Conservation (phyloP, 2,797 vertebrate genomes). For the Tachyglossus aculeatus region DNA sequence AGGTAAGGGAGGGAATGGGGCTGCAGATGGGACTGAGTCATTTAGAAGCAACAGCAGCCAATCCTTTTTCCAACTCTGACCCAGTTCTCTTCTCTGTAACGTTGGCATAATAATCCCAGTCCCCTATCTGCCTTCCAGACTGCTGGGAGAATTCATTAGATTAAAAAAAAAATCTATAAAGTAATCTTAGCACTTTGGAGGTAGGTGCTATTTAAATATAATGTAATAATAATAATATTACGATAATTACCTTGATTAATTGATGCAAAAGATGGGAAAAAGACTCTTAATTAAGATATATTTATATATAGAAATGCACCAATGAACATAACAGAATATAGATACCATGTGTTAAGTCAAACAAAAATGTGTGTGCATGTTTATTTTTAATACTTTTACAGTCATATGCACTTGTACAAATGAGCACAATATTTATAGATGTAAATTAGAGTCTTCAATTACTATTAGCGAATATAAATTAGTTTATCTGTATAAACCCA, state of each 20-base stretch:
- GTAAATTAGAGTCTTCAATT: too few relatives aligned
- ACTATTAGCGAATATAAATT: too few relatives aligned
- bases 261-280: constrained; percentile 56
- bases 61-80: constrained; percentile 43
- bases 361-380: too few relatives aligned
- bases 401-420: too few relatives aligned
- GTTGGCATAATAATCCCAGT: constrained; percentile 40
- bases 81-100: constrained; percentile 37
- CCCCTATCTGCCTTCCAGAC: constrained; percentile 47
- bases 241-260: constrained; percentile 69
- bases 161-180: constrained; percentile 63
- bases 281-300: constrained; percentile 65
- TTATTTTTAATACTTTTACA: too few relatives aligned
- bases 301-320: constrained; percentile 36
- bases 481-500: too few relatives aligned
- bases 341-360: constrained; percentile 30
- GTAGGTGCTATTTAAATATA: constrained; percentile 59
- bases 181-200: constrained; percentile 57
- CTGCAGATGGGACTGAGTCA: neutral
- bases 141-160: constrained; percentile 60
- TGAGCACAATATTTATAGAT: too few relatives aligned
- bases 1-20: neutral
- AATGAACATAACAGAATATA: too few relatives aligned
- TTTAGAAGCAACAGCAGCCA: neutral
- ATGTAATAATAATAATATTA: constrained; percentile 62